Base-by-base conservation (phyloP, 2,797 vertebrate species). In the Cheracebus regulus region DNA sequence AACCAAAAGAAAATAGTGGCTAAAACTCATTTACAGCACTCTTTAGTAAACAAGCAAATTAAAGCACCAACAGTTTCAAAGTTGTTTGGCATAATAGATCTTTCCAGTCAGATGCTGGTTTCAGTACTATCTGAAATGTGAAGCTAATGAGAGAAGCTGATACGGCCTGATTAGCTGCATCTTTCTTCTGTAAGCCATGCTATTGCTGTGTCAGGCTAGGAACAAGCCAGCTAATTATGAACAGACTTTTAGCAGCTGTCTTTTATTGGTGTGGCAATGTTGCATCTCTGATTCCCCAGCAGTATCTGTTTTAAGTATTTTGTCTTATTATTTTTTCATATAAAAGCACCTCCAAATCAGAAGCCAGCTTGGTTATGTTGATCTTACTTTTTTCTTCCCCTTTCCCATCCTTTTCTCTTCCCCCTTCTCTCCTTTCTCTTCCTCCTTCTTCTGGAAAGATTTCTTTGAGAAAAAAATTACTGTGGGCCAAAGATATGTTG, bases 391-490 rank as follows among this genome's bases (percentile, higher is more conserved):
- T 39, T 90, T 55, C 39, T 67, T 57, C 26, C 30, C 11, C 19
- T 73, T 36, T 1, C 11, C 10, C 1, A 1, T 26, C 19, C 11
- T 3, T 17, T 67, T 11, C 3, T 20, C 10, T 64, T 19, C 7
- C 4, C 48, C 30, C 22, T 52, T 30, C 30, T 87, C 72, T 20
- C 5, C 30, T 12, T 80, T 90, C 52, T 64, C 14, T 9, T 82
- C 9, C n/a, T 88, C n/a, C 26, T 26, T 11, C 15, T 82, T 88
- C 20, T 55, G 5, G 70, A 88, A 73, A 3, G 8, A n/a, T 93
- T 91, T 92, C 28, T 95, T 83, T 61, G n/a, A 46, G 73, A 79
- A 72, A n/a, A 91, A 91, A 96, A 48, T 58, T 58, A 67, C 30
- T 73, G 15, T 11, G 88, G 26, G 48, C 11, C 97, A 90, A 93